A percentile compares a stretch with the other conserved stretches of the same genome.
phyloP scores from a whole-genome alignment of 2,888 invertebrate species.

The Agrochola lychnidis region DNA sequence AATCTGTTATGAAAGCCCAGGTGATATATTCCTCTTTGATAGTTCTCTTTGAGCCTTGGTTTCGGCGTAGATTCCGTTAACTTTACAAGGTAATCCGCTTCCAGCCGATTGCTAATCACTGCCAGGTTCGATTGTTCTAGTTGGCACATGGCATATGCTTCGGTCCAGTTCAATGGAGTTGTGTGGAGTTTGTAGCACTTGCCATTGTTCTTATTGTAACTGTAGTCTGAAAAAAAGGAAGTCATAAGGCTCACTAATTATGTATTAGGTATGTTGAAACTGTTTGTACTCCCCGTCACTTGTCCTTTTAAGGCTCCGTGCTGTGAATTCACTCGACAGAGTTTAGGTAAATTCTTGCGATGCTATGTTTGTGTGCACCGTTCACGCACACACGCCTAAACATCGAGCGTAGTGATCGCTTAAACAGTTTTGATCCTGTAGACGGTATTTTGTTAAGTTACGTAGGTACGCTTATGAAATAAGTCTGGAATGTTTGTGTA shows the following conservation, averaged over 20 bases:
- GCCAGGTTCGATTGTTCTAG: slow-evolving; percentile 69
- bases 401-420: too few relatives aligned
- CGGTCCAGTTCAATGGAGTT: slow-evolving; percentile 77
- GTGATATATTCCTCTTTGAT: slow-evolving; percentile 55
- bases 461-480: too few relatives aligned
- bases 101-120: slow-evolving; percentile 71
- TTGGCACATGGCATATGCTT: slow-evolving; percentile 76
- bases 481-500: too few relatives aligned
- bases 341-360: too few relatives aligned
- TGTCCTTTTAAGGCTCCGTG: too few relatives aligned
- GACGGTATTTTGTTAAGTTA: too few relatives aligned
- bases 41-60: slow-evolving; percentile 21
- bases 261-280: too few relatives aligned
- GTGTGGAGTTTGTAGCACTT: slow-evolving; percentile 83
- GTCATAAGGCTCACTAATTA: not conserved
- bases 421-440: too few relatives aligned
- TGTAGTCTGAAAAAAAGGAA: slow-evolving; percentile 72
- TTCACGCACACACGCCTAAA: too few relatives aligned
- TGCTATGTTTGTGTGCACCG: too few relatives aligned
- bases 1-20: slow-evolving; percentile 71
- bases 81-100: slow-evolving; percentile 41
- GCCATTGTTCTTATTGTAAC: slow-evolving; percentile 68
- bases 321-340: too few relatives aligned
- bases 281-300: too few relatives aligned
- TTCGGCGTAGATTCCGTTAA: slow-evolving; percentile 29